phyloP scores from a whole-genome alignment of 2,888 invertebrate species.

The Emmelina monodactyla region DNA sequence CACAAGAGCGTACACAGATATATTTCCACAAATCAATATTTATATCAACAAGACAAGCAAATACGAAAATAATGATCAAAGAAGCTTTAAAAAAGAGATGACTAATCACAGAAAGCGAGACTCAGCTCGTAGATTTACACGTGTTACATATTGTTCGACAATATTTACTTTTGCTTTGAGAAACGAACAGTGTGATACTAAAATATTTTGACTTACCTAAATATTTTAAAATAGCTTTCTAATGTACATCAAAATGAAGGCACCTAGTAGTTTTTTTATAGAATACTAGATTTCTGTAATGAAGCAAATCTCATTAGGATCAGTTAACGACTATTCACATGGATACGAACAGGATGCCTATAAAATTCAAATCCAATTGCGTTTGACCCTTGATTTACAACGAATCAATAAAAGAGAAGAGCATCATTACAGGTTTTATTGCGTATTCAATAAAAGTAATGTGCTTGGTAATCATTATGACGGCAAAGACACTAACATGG shows the following conservation, averaged over 20 bases:
- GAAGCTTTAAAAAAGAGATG: slow-evolving; percentile 56
- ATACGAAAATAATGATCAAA: slow-evolving; percentile 65
- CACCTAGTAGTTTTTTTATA: background rate
- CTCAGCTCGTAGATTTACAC: slow-evolving; percentile 52
- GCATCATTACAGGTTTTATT: slow-evolving; percentile 58
- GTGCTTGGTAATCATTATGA: slow-evolving; percentile 40
- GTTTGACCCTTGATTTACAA: slow-evolving; percentile 58
- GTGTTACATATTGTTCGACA: slow-evolving; percentile 62
- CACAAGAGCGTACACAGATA: slow-evolving; percentile 47
- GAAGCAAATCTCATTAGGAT: slow-evolving; percentile 19
- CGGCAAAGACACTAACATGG: slow-evolving; percentile 23
- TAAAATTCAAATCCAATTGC: slow-evolving; percentile 61
- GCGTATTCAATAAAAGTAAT: slow-evolving; percentile 59
- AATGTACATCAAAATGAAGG: slow-evolving; percentile 5
- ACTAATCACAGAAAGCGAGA: slow-evolving; percentile 48
- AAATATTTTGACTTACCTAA: slow-evolving; percentile 40
- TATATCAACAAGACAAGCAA: slow-evolving; percentile 51
- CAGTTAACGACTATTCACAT: slow-evolving; percentile 46
- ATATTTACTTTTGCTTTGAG: slow-evolving; percentile 54
- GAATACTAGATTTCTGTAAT: background rate
- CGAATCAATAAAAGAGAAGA: slow-evolving; percentile 61
- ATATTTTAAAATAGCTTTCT: slow-evolving; percentile 26
- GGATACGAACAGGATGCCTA: slow-evolving; percentile 41
- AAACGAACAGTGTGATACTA: slow-evolving; percentile 39
- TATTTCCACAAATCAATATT: slow-evolving; percentile 60